Evolutionary conservation across 2,888 invertebrate species (phyloP), one percentile per base, ranked within the genome.

Genomic region (Stomorhina lunata): DNA sequence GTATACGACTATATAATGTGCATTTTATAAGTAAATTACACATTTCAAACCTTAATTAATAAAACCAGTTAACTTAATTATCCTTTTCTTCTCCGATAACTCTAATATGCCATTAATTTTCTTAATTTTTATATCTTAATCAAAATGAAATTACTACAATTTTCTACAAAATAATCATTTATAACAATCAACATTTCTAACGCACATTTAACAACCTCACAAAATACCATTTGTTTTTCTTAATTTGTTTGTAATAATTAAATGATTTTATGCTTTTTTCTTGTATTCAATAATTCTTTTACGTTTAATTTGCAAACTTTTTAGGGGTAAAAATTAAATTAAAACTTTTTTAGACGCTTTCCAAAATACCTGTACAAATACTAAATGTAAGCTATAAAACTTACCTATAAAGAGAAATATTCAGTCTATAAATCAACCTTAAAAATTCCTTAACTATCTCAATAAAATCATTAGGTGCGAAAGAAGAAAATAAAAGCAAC

Each of bases 161-260:
- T 6, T 10, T 10, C 7, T 45, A 53, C n/a, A 25, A 53, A 25
- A 15, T 22, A 59, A 15, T 15, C 27, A 50, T 59, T 68, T 29
- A 50, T 20, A 59, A 29, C 29, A 50, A 53, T 32, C 7, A 53
- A 37, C 32, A 55, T 34, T 43, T 7, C 2, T 29, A 27, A n/a
- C 12, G 5, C 1, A 34, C 25, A 17, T 43, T 40, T 15, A 15
- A 22, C 29, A 37, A 22, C 57, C 27, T 29, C 43, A 68, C n/a
- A 27, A 63, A n/a, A 45, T 25, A 50, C 43, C 50, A 43, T 77
- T 83, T 69, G 69, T 61, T 68, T 53, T 69, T 75, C 59, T 71
- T 83, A 66, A 78, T 80, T 80, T 78, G 69, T 69, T 73, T 77
- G 63, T 73, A 77, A 73, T 80, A 80, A 69, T 80, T 73, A 65